A percentile compares a stretch with the other conserved stretches of the same genome.
Conservation (phyloP, 2,888 invertebrate genomes). For the Drosophila meridionalis region DNA sequence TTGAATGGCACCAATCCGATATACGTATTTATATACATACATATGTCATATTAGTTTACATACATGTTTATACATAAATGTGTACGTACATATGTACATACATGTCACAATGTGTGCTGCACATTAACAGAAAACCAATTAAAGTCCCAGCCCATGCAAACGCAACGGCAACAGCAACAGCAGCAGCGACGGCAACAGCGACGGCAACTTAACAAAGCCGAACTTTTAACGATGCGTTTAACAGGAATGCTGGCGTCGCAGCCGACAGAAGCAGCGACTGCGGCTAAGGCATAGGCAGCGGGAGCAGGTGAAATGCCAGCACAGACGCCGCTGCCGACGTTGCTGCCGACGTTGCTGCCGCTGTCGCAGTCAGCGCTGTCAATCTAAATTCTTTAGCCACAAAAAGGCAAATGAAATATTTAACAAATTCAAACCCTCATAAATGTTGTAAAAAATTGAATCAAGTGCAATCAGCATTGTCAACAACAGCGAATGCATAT, state of each 20-base stretch:
- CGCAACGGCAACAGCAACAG: not conserved
- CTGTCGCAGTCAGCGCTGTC: not conserved
- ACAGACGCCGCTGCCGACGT: not conserved
- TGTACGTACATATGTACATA: not conserved
- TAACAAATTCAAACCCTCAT: slow-evolving; percentile 23
- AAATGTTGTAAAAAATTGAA: slow-evolving; percentile 28
- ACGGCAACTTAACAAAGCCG: slow-evolving; percentile 53
- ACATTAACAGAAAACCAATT: slow-evolving; percentile 35
- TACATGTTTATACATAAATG: not conserved
- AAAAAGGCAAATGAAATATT: slow-evolving; percentile 26
- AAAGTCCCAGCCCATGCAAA: slow-evolving; percentile 16
- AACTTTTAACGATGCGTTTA: slow-evolving; percentile 65
- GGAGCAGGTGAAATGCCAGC: slow-evolving; percentile 16
- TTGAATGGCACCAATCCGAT: not conserved
- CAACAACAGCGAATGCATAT: slow-evolving; percentile 38
- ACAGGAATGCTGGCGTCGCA: slow-evolving; percentile 32
- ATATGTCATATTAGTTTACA: not conserved
- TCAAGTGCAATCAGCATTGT: slow-evolving; percentile 49
- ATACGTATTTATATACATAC: not conserved
- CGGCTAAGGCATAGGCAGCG: not conserved
- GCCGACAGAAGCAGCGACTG: not conserved
- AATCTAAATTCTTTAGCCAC: slow-evolving; percentile 8
- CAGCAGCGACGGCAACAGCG: slow-evolving; percentile 10
- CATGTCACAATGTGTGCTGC: not conserved
- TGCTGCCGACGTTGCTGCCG: not conserved